Percentiles rank a stretch among this genome's conserved stretches.
Evolutionary conservation across 2,113 vertebrate species (phyloP).

Genomic region (Xiphophorus maculatus): DNA sequence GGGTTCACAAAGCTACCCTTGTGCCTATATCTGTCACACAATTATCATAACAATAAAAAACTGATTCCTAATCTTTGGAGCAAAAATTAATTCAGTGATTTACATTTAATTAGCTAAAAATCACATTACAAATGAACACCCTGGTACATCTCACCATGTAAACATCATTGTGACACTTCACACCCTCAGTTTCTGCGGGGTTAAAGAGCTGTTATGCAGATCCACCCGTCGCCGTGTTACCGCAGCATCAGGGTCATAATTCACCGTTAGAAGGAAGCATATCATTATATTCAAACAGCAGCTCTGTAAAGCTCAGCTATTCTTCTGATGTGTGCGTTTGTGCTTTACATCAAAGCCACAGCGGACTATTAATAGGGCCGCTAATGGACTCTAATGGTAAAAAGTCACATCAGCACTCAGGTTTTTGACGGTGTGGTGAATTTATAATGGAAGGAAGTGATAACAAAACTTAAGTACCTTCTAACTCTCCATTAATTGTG

Average conservation of each 20-base stretch:
- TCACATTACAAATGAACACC: neutral
- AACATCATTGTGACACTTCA: neutral
- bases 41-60: neutral
- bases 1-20: neutral
- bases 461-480: constrained; percentile 62
- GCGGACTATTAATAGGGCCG: constrained; percentile 61
- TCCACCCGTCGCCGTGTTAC: constrained; percentile 15
- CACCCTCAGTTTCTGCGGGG: constrained; percentile 22
- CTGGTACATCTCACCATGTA: neutral
- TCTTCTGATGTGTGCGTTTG: constrained; percentile 46
- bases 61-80: neutral
- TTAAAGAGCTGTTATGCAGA: constrained; percentile 48
- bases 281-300: constrained; percentile 52
- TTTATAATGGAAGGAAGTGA: constrained; percentile 63
- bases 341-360: constrained; percentile 64
- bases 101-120: neutral
- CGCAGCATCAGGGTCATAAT: constrained; percentile 43
- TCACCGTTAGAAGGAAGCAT: constrained; percentile 36
- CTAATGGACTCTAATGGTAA: constrained; percentile 71
- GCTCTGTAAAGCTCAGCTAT: constrained; percentile 39
- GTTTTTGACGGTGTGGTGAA: constrained; percentile 65
- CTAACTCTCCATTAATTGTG: constrained; percentile 66
- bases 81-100: neutral
- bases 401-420: constrained; percentile 69
- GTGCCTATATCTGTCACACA: neutral